Evolutionary conservation across 1,140 invertebrate species (phyloP).

Genomic region (Daktulosphaira vitifoliae): DNA sequence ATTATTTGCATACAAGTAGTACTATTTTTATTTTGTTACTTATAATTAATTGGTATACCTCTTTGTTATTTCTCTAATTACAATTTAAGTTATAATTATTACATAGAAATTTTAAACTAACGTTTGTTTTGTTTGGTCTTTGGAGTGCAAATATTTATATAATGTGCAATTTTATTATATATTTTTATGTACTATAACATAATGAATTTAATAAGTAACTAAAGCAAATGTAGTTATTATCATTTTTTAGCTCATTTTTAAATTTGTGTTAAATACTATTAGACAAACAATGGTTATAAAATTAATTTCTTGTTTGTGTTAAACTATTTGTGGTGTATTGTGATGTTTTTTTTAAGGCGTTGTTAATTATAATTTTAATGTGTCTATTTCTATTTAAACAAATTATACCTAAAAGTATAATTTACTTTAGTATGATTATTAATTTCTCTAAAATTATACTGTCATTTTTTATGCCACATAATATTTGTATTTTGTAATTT

Average conservation of each 20-base stretch:
- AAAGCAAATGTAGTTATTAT: constrained; percentile 4
- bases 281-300: neutral
- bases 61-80: constrained; percentile 24
- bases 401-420: constrained; percentile 1
- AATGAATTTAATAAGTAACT: constrained; percentile 17
- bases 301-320: neutral
- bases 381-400: constrained; percentile 5
- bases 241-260: constrained; percentile 21
- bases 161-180: constrained; percentile 26
- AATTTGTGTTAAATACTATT: too few species aligned
- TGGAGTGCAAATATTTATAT: constrained; percentile 17
- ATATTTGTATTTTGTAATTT: neutral
- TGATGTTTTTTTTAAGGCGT: constrained; percentile 10
- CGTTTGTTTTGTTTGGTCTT: constrained; percentile 26
- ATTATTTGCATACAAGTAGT: neutral
- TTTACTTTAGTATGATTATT: neutral
- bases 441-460: neutral
- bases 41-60: constrained; percentile 16
- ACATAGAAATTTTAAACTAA: neutral
- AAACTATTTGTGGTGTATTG: constrained; percentile 22
- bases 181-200: constrained; percentile 4
- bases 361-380: constrained; percentile 7
- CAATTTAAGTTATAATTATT: constrained; percentile 7
- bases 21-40: constrained; percentile 4
- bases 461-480: neutral